Evolutionary conservation across 1,140 invertebrate genomes (phyloP), one percentile per base, ranked within the genome.

Genomic region (Dryas iulia): DNA sequence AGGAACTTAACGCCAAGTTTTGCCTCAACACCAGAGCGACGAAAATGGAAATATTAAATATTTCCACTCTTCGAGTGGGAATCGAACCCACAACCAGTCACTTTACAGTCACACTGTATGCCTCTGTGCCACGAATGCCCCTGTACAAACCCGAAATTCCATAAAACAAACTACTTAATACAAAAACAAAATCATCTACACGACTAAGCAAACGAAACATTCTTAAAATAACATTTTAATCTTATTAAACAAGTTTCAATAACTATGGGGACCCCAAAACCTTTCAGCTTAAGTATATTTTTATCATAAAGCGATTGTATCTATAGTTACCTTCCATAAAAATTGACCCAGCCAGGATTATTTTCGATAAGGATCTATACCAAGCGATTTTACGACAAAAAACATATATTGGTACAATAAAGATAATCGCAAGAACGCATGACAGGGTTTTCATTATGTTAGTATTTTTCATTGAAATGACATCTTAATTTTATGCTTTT

Each of bases 271-370:
- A 47, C 59, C 59, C 64, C 35, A 47, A 68, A 68, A 24, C 24
- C 53, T n/a, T 25, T 24, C 5, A 53, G 10, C 54, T 7, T 26
- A 33, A 31, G 26, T 56, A 18, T 59, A 21, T 65, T 35, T 33
- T 47, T 47, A 24, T 68, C 56, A 62, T 69, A 62, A 69, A 69
- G 30, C 31, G 66, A 69, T 69, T 69, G 66, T 69, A 69, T 69
- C 59, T 57, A 11, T 69, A 69, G 33, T 31, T 69, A 39, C 25
- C 53, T 26, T 69, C 66, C 57, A 69, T 69, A 68, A 69, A 62
- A 69, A 62, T 68, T 69, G 66, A 69, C 66, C 66, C 59, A 58
- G 57, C 66, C 59, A 25, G 59, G 31, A 61, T 69, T 35, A 62
- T 39, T 11, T 33, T 58, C 47, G 66, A 69, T 69, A 69, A 31